Evolutionary conservation across 2,888 invertebrate genomes (phyloP).

Genomic region (Thera obeliscata): DNA sequence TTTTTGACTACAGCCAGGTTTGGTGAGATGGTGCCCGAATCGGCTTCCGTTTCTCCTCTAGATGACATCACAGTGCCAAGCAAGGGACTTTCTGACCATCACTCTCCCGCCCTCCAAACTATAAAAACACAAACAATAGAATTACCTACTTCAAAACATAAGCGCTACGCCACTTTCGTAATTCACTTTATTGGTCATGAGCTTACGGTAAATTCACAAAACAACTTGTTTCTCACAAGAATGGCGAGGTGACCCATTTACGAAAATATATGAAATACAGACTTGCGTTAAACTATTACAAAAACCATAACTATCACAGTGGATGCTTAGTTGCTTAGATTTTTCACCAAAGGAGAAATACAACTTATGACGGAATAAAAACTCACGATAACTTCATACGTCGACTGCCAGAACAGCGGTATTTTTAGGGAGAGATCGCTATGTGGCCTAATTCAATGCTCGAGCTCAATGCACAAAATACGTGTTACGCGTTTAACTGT

Average conservation of each 20-base stretch:
- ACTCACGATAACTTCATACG: conserved; percentile 83
- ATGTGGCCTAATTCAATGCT: conserved; percentile 85
- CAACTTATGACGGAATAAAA: conserved; percentile 56
- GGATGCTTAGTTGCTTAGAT: conserved; percentile 48
- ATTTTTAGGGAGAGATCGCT: conserved; percentile 85
- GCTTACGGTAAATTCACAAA: conserved; percentile 60
- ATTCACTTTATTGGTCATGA: conserved; percentile 44
- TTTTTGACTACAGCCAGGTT: conserved; percentile 74
- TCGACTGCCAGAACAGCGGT: conserved; percentile 85
- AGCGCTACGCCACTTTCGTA: conserved; percentile 41
- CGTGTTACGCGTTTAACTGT: conserved; percentile 84
- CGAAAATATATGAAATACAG: conserved; percentile 82
- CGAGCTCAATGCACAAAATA: conserved; percentile 84
- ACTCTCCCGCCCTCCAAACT: conserved; percentile 79
- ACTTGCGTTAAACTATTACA: conserved; percentile 70
- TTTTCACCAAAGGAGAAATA: conserved; percentile 44
- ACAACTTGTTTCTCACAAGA: conserved; percentile 72
- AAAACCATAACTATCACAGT: conserved; percentile 62
- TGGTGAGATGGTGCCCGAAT: conserved; percentile 83
- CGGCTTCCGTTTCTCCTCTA: conserved; percentile 84
- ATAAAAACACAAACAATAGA: conserved; percentile 64
- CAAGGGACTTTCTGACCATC: conserved; percentile 77
- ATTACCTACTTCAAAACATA: conserved; percentile 42
- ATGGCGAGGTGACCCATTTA: conserved; percentile 85
- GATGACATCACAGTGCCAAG: conserved; percentile 84